These are phyloP conservation scores for Sylvilagus floridanus DNA, from an alignment of 2,797 vertebrate species.

Conservation along the genomic window DNA sequence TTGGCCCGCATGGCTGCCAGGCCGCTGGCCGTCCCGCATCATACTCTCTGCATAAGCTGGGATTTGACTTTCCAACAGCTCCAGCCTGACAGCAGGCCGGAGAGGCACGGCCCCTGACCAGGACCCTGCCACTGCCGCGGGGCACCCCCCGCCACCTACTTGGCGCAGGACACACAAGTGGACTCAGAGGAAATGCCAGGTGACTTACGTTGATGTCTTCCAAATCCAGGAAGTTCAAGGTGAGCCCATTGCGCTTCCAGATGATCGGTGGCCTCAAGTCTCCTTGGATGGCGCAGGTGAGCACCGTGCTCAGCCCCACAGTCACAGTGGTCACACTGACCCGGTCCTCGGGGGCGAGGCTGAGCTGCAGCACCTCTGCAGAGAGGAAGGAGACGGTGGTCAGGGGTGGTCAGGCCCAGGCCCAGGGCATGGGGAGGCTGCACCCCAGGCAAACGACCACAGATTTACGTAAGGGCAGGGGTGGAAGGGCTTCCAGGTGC, in stretches of 20 bases:
- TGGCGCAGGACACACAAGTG: accelerated
- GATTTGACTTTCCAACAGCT: background rate
- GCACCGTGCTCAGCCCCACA: conserved; percentile 94
- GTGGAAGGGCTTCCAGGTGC: accelerated
- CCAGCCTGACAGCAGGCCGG: background rate
- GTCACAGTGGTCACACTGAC: conserved; percentile 93
- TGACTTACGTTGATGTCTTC: conserved; percentile 97
- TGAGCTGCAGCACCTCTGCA: conserved; percentile 95
- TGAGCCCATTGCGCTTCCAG: conserved; percentile 95
- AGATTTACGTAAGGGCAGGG: background rate
- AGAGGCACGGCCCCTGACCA: background rate
- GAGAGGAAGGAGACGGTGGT: background rate
- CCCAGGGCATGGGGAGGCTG: accelerated
- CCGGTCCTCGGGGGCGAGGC: conserved; percentile 91
- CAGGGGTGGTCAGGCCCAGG: background rate
- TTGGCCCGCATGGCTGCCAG: background rate
- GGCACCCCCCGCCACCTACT: accelerated
- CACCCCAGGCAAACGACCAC: background rate
- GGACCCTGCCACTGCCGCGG: too few species aligned
- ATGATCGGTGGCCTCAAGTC: conserved; percentile 94
- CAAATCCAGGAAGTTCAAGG: conserved; percentile 95
- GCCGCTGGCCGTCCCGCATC: background rate
- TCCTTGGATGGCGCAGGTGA: conserved; percentile 94
- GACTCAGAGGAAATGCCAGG: background rate
- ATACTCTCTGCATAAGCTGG: background rate